These are phyloP conservation scores for Thunnus albacares DNA, from an alignment of 2,797 vertebrate genomes.

Conservation along the genomic window DNA sequence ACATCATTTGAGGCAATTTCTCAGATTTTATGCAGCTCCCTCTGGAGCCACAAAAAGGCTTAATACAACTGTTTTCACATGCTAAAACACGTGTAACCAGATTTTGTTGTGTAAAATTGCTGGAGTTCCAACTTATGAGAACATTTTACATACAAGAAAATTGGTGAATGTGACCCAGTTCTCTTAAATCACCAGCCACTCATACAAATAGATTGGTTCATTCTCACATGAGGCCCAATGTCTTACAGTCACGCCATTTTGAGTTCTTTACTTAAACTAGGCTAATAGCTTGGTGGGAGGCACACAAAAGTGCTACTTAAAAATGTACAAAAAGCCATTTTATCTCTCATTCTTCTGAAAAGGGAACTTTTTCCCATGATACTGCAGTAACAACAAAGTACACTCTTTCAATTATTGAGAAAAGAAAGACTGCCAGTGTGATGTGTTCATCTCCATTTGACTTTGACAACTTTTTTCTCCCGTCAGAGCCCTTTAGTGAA, in stretches of 20 bases:
- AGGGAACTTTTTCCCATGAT: slow-evolving; percentile 4
- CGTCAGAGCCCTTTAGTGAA: slow-evolving; percentile 25
- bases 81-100: too few relatives aligned
- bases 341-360: slow-evolving; percentile 6
- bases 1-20: too few relatives aligned
- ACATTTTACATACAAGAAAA: not conserved
- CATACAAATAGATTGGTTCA: not conserved
- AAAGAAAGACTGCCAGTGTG: not conserved
- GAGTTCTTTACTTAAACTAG: not conserved
- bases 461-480: slow-evolving; percentile 23
- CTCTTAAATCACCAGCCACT: not conserved
- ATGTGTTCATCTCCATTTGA: slow-evolving; percentile 24
- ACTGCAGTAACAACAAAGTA: slow-evolving; percentile 5
- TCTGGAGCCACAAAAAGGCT: too few relatives aligned
- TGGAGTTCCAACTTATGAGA: too few relatives aligned
- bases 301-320: not conserved
- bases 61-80: too few relatives aligned
- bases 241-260: not conserved
- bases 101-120: too few relatives aligned
- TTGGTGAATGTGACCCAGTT: not conserved
- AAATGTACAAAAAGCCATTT: slow-evolving; percentile 16
- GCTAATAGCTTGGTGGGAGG: not conserved
- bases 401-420: slow-evolving; percentile 21
- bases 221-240: not conserved
- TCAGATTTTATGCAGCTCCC: too few relatives aligned